These are phyloP conservation scores for Oopsacas minuta DNA, from an alignment of 37 sponge, comb jelly and placozoan species.

Conservation along the genomic window DNA sequence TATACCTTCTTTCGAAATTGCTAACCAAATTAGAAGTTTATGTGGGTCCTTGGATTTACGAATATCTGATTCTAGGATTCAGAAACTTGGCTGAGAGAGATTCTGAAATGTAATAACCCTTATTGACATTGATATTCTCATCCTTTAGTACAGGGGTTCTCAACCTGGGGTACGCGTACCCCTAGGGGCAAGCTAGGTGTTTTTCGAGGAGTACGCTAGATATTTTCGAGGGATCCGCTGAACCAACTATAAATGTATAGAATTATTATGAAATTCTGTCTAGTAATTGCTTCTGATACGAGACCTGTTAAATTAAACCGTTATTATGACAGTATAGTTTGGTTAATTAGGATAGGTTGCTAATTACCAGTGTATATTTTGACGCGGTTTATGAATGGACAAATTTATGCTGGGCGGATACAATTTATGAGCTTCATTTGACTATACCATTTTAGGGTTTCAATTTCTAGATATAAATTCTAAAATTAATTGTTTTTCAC, in stretches of 20 bases:
- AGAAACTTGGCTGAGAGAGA: too few species aligned
- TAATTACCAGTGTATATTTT: constrained; percentile 20
- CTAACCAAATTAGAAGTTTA: too few species aligned
- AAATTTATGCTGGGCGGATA: background rate
- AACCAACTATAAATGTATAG: constrained; percentile 17
- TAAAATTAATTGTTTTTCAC: constrained; percentile 4
- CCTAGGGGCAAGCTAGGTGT: too few species aligned
- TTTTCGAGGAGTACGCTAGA: too few species aligned
- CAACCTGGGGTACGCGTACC: too few species aligned
- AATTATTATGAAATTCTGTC: constrained; percentile 14
- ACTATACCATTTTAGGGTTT: constrained; percentile 19
- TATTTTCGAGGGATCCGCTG: constrained; percentile 5
- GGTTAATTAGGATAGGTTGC: constrained; percentile 10
- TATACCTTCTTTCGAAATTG: too few species aligned
- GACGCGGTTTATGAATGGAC: constrained; percentile 5
- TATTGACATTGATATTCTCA: too few species aligned
- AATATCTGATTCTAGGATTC: too few species aligned
- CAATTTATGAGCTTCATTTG: background rate
- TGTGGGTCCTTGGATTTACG: too few species aligned
- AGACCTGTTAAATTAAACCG: constrained; percentile 10
- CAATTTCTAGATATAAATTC: background rate
- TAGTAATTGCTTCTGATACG: constrained; percentile 13
- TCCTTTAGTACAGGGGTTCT: background rate
- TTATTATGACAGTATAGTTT: constrained; percentile 10
- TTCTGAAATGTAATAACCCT: too few species aligned